Percentiles rank a stretch among this genome's conserved stretches.
Evolutionary conservation across 1,140 invertebrate species (phyloP).

Genomic region (Drosophila subobscura): DNA sequence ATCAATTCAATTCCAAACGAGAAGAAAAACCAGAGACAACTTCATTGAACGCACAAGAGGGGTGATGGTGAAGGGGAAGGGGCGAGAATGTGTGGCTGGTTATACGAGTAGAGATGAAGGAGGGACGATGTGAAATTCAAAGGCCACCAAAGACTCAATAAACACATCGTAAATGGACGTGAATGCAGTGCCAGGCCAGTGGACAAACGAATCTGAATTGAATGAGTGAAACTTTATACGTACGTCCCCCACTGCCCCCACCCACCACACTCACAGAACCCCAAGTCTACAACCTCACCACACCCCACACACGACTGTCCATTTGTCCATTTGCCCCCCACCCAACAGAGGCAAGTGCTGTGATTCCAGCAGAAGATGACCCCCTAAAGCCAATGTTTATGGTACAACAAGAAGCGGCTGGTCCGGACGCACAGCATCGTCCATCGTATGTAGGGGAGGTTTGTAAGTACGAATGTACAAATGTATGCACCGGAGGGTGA

Average conservation of each 20-base stretch:
- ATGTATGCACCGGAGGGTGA: conserved; percentile 56
- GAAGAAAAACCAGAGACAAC: conserved; percentile 34
- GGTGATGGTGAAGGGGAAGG: neutral
- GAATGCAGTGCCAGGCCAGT: conserved; percentile 32
- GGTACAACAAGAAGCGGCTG: no score
- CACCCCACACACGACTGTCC: conserved; percentile 34
- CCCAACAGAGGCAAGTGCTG: conserved; percentile 69
- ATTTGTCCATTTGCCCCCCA: conserved; percentile 43
- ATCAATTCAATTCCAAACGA: conserved; percentile 45
- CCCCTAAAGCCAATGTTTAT: neutral
- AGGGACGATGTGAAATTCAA: conserved; percentile 47
- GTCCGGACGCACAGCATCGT: conserved; percentile 63
- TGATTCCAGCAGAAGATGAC: conserved; percentile 56
- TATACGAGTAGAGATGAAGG: neutral
- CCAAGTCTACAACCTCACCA: neutral
- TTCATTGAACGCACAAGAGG: conserved; percentile 29
- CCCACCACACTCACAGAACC: conserved; percentile 1
- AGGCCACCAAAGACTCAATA: conserved; percentile 62
- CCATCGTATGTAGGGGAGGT: neutral
- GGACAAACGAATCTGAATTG: conserved; percentile 63
- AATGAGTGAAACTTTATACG: conserved; percentile 70
- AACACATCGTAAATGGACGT: conserved; percentile 67
- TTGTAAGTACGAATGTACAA: conserved; percentile 8
- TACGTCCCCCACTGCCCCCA: neutral
- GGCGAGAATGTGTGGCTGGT: no score